Evolutionary conservation across 2,888 invertebrate genomes (phyloP), one percentile per base, ranked within the genome.

Genomic region (Neoitamus cyanurus): DNA sequence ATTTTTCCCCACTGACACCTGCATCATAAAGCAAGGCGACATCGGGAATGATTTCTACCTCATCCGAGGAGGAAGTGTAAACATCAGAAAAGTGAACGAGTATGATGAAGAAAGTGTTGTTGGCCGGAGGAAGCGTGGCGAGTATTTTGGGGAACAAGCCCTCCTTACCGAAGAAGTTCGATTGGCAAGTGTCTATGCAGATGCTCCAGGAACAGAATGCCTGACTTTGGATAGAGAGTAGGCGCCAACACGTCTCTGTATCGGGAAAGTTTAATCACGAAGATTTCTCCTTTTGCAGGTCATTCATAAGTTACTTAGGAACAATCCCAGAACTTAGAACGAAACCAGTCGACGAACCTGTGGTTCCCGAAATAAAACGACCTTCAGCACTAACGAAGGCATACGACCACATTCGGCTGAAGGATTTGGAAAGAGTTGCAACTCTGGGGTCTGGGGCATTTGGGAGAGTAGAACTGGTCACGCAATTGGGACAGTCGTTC

Each of bases 391-490:
- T 90, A 6, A 88, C 89, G 25, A 86, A 90, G 91, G 95, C 95
- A 88, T 94, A 94, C 89, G 93, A 93, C 31, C 93, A 94, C 86
- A 93, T 98, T 34, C 93, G 94, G 84, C 91, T 98, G 73, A 93
- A 94, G 31, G 96, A 98, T 88, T 92, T 99, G 87, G 95, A 96
- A 88, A 94, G 95, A 85, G 92, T 97, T 20, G 96, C 96, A 28
- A 98, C 97, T 0, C 92, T 98, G 87, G 98, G 98, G 0, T 96
- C 98, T 13, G 98, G 98, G 4, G 98, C 98, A 1, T 98, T 98
- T 89, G 98, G 98, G 0, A 93, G 97, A 1, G 98, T 98, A 0
- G 97, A 97, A 89, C 92, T 97, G 85, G 95, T 95, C 25, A 93
- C 93, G 34, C 93, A 94, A 88, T 90, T 89, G 83, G 92, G 92